Evolutionary conservation across 2,113 vertebrate genomes (phyloP), one percentile per base, ranked within the genome.

Genomic region (Atractosteus spatula): DNA sequence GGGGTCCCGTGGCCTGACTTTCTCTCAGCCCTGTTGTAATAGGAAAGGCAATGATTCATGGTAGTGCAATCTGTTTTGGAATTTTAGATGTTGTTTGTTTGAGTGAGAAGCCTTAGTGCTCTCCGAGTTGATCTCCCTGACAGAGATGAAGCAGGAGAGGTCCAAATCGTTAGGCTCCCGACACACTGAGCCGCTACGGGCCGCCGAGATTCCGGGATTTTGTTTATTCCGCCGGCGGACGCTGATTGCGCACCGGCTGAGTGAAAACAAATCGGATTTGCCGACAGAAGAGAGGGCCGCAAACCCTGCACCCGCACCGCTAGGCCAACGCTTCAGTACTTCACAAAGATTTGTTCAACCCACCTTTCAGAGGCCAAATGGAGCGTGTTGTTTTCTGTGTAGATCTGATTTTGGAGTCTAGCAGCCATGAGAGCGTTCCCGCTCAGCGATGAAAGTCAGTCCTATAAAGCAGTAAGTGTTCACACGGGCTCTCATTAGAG

Each of bases 341-440:
- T 95, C 91, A 94, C 86, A 89, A 86, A 85, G 90, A 90, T 89
- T 88, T 91, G 88, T 79, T 89, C 89, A 90, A 89, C 83, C 86
- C 83, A 92, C 88, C 87, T 92, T 92, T 86, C 88, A 84, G 89
- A 90, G 90, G 88, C 90, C 94, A 94, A 94, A 95, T 89, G 75
- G 89, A 94, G 92, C 92, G 92, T 95, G 93, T 93, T 94, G 93
- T 94, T 94, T 93, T 94, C 87, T 92, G 91, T 92, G 95, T 93
- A 94, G 91, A 90, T 93, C 91, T 90, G 88, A 91, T 94, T 93
- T 89, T 75, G 84, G 86, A 92, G 86, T 88, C 87, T 88, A 91
- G 92, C 91, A 84, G 87, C 91, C 91, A 93, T 88, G 84, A 91
- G 87, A 86, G 89, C 89, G 93, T 91, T 88, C 89, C 89, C 82